phyloP scores from a whole-genome alignment of 2,797 vertebrate genomes.

The Sebastes flavidus region DNA sequence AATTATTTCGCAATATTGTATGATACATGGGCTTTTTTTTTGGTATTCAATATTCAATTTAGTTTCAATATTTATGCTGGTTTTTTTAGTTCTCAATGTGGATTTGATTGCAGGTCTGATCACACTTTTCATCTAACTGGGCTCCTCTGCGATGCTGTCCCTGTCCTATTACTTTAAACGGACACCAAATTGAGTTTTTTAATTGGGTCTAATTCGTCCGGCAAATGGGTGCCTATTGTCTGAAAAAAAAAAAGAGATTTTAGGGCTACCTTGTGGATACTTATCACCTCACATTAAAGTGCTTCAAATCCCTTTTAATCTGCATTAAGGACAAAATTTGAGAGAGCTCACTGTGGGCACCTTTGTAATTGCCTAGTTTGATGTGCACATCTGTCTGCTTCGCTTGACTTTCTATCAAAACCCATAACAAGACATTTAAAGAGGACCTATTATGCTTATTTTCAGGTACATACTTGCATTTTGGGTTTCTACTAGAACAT shows the following conservation, averaged over 20 bases:
- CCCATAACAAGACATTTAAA: not conserved
- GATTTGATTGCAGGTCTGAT: constrained; percentile 53
- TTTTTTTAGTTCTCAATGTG: not conserved
- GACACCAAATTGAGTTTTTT: constrained; percentile 48
- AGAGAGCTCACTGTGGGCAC: constrained; percentile 31
- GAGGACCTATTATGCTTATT: not conserved
- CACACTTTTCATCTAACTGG: constrained; percentile 40
- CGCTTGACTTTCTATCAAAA: not conserved
- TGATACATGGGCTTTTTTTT: not conserved
- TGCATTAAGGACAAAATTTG: constrained; percentile 38
- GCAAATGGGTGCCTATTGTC: constrained; percentile 35
- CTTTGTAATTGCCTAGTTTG: constrained; percentile 1
- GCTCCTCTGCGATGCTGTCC: constrained; percentile 18
- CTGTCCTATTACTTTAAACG: constrained; percentile 49
- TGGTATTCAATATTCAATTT: not conserved
- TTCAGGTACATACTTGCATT: not conserved
- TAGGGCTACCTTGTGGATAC: not conserved
- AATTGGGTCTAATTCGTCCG: constrained; percentile 63
- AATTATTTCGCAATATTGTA: not conserved
- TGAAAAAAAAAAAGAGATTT: constrained; percentile 20
- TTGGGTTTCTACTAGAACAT: not conserved
- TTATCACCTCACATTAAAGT: constrained; percentile 31
- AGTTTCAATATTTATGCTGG: not conserved
- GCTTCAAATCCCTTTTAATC: constrained; percentile 64
- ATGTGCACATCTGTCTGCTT: constrained; percentile 27